Base-by-base conservation (phyloP, 2,113 vertebrate species). In the Muscicapa adusta region DNA sequence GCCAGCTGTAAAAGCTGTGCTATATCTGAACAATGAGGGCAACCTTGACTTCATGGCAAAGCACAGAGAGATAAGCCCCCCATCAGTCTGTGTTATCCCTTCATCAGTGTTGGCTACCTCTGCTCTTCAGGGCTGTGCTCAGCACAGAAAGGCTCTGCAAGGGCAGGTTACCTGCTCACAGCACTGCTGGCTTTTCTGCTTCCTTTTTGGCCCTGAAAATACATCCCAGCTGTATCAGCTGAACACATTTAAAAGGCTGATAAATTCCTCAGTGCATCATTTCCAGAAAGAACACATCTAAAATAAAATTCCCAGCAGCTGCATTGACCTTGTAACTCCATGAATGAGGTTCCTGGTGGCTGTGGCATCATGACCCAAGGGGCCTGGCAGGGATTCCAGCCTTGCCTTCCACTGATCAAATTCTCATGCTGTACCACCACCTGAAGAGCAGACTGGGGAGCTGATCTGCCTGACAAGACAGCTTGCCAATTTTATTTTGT, bases 401-500 rank as follows among this genome's bases (percentile, higher is more conserved):
- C 56, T 38, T 8, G 2, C 12, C 4, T 1, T 56, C 42, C 61
- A 28, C 60, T 48, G 29, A 2, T 2, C 34, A 78, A 29, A 54
- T 57, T 72, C 58, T 65, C 2, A 4, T 33, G 42, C 40, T 36
- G 42, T 29, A 62, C 38, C 58, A 72, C 16, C 0, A 9, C 81
- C 92, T 62, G 47, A 82, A 66, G 54, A 90, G 38, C 47, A 76
- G 71, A 28, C 38, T 6, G 8, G 16, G 53, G 25, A 94, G 43
- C 50, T 3, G 4, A 66, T 66, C 42, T 29, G 71, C 72, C 79
- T 88, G 58, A 73, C 18, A 50, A 88, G 57, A 80, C 12, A 57
- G 20, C 10, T 67, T 34, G 82, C 58, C 75, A 58, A 62, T 72
- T 79, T 91, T 53, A 78, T 88, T 93, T 90, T 88, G 67, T 14